Evolutionary conservation across 2,113 vertebrate species (phyloP), one percentile per base, ranked within the genome.

Genomic region (Macrotis lagotis): DNA sequence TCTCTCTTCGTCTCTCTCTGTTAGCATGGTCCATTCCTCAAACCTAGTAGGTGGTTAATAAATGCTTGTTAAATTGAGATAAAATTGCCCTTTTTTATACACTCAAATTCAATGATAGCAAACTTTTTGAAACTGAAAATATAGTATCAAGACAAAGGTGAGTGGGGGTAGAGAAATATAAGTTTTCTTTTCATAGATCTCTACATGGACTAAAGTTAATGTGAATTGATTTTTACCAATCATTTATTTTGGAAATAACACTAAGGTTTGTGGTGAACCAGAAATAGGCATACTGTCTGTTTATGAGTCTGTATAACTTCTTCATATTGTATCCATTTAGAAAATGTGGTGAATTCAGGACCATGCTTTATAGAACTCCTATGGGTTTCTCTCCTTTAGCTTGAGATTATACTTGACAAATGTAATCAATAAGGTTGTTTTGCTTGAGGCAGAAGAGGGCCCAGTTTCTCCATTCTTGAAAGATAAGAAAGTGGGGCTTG

Each of bases 401-500:
- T 96, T 91, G 51, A 97, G 88, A 97, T 98, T 97, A 94, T 91
- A 97, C 55, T 89, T 11, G 92, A 97, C 95, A 98, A 97, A 26
- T 50, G 0, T 55, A 97, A 97, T 97, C 96, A 97, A 97, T 98
- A 97, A 94, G 59, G 37, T 83, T 97, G 96, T 88, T 93, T 97
- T 97, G 96, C 95, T 91, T 47, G 95, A 95, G 94, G 93, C 95
- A 97, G 94, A 97, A 95, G 93, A 97, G 25, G 9, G 51, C 50
- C 93, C 92, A 16, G 52, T 91, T 66, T 92, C 59, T 26, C 92
- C 25, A 93, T 51, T 7, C 37, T 93, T 89, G 91, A 93, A 47
- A 8, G 89, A 44, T 95, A 96, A 97, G 90, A 31, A 88, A 91
- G 95, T 91, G 95, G 90, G 92, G 90, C 0, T 0, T 50, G 22